Base-by-base conservation (phyloP, 2,888 invertebrate genomes). In the Steromphala cineraria region DNA sequence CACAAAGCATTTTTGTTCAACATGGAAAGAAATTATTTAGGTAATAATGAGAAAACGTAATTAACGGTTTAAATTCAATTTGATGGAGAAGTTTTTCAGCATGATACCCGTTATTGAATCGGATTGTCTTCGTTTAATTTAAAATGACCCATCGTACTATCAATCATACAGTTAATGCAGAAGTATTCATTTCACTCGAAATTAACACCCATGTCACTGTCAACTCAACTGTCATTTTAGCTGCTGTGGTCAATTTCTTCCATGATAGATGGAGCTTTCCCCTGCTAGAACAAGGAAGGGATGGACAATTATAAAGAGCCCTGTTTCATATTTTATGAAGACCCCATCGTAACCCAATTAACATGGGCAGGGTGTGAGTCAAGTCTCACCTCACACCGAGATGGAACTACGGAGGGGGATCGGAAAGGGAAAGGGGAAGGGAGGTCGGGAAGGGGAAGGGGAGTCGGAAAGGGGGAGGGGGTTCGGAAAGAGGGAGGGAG, bases 291-390 rank as follows among this genome's bases (percentile, higher is more conserved):
- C 71, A 36, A 71, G 71, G 19, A 19, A 40, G 36, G 36, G 71
- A 71, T 71, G 71, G 71, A 31, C 40, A 31, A 71, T 31, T 71
- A 71, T 71, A 36, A 71, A 71, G 71, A 71, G 71, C 40, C 71
- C 71, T 71, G 71, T 71, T 71, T 71, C 71, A 71, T 71, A 71
- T 71, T 71, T 71, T 40, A 71, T 71, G 71, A 71, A 71, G 71
- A 36, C 71, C 71, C 71, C 19, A 71, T 71, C 36, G 71, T 71
- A 71, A 40, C 71, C 36, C 71, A 71, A 71, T 71, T 71, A 71
- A 31, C 40, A 36, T 71, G 71, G 36, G 28, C 19, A 36, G 36
- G 17, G 71, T 71, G 71, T 40, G 71, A 71, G 71, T 71, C 71
- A 71, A 40, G 36, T 71, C 36, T 71, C 40, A 71, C 71, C 71